A percentile compares a stretch with the other conserved stretches of the same genome.
Conservation (phyloP, 2,113 vertebrate genomes). For the Anser brachyrhynchus region DNA sequence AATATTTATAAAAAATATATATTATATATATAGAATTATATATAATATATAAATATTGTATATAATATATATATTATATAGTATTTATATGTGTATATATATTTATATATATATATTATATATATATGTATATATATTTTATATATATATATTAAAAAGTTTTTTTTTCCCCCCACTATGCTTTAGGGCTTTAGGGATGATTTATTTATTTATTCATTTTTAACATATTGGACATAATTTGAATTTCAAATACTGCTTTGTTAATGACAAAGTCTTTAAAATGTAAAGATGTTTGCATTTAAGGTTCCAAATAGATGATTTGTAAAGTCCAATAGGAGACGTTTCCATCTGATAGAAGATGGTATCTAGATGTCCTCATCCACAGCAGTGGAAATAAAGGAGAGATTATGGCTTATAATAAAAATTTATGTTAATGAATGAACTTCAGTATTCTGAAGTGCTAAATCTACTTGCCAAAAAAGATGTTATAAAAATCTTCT, state of each 20-base stretch:
- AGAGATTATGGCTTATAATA: conserved; percentile 13
- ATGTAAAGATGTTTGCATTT: neutral
- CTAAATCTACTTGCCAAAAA: conserved; percentile 43
- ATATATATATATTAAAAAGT: neutral
- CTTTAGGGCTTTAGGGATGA: neutral
- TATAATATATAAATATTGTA: too few species aligned
- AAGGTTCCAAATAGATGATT: neutral
- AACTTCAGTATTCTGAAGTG: conserved; percentile 30
- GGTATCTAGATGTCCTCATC: neutral
- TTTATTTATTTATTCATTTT: neutral
- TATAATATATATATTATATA: too few species aligned
- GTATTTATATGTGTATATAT: too few species aligned
- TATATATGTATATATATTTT: too few species aligned
- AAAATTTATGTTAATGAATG: conserved; percentile 50
- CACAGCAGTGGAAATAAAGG: neutral
- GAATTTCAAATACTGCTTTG: neutral
- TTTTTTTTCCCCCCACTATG: neutral
- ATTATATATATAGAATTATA: neutral
- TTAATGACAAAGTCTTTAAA: neutral
- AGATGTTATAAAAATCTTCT: conserved; percentile 30
- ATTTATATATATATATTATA: neutral
- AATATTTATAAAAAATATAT: neutral
- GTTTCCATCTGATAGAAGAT: neutral
- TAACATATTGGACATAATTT: neutral
- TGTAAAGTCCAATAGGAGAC: neutral